Evolutionary conservation across 2,797 vertebrate genomes (phyloP), one percentile per base, ranked within the genome.

Genomic region (Characodon lateralis): DNA sequence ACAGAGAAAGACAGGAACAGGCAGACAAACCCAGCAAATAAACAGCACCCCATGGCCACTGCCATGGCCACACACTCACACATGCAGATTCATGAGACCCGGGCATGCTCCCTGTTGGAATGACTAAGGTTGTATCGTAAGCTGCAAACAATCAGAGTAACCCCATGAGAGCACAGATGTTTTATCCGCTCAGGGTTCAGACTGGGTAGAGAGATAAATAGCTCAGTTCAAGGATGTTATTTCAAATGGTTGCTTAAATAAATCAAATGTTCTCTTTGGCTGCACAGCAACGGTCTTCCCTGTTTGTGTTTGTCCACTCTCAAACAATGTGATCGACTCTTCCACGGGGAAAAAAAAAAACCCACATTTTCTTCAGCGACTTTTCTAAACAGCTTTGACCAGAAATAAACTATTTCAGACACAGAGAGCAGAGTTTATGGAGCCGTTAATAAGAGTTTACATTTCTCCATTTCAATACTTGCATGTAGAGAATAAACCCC

Each of bases 21-120:
- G 78, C 75, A 86, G 83, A 80, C 55, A 1, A 77, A 65, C 73
- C 48, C 75, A 68, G 84, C 81, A 86, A 88, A 90, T 89, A 90
- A 91, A 89, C 87, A 91, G 68, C 86, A 78, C 81, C 83, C 83
- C 83, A 82, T 77, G 85, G 90, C 71, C 88, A 89, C 83, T 81
- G 81, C 77, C 83, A 81, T 8, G 81, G 81, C 83, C 89, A 89
- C 85, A 86, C 84, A 79, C 41, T 10, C 55, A 77, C 76, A 75
- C 78, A 71, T 75, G 79, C 48, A 85, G 56, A 43, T 89, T 89
- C 72, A 63, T 71, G 71, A 80, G 51, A 39, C 28, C 41, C 51
- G 58, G 63, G 35, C 73, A 53, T 66, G 82, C 72, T 75, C 35
- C 61, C 53, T 22, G 53, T 50, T 59, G 58, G 58, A 5, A 46